phyloP scores from a whole-genome alignment of 2,888 invertebrate species.

The Drosophila anceps region DNA sequence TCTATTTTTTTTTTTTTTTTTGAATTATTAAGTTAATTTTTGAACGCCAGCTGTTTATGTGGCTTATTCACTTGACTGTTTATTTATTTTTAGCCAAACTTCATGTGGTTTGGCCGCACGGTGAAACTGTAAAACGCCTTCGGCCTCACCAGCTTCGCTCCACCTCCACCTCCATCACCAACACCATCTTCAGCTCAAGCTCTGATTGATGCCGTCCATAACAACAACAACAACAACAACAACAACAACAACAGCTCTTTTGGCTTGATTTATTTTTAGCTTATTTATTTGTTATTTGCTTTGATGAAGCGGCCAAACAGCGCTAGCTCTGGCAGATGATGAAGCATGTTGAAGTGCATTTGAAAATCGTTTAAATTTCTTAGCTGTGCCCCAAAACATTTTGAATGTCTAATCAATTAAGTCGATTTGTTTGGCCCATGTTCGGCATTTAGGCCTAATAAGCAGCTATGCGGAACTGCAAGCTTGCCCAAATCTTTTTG shows the following conservation, averaged over 20 bases:
- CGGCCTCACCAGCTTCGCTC: conserved; percentile 48
- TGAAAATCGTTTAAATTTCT: conserved; percentile 49
- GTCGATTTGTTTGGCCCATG: conserved; percentile 53
- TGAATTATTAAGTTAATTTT: conserved; percentile 53
- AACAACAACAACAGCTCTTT: conserved; percentile 42
- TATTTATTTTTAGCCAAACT: conserved; percentile 65
- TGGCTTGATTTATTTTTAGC: conserved; percentile 75
- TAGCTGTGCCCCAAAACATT: conserved; percentile 29
- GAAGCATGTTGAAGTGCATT: conserved; percentile 65
- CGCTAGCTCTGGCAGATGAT: conserved; percentile 31
- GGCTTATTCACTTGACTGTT: conserved; percentile 68
- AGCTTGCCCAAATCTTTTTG: conserved; percentile 72
- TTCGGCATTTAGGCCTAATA: conserved; percentile 73
- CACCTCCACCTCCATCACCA: conserved; percentile 18
- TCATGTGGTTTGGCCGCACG: conserved; percentile 29
- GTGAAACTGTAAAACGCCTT: conserved; percentile 75
- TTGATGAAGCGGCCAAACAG: conserved; percentile 57
- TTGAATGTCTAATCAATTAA: conserved; percentile 71
- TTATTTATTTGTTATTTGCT: conserved; percentile 60
- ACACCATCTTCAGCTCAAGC: conserved; percentile 30
- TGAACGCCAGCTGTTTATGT: conserved; percentile 45
- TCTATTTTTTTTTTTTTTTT: conserved; percentile 22
- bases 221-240: conserved; percentile 41
- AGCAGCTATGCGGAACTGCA: conserved; percentile 76
- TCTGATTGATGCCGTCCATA: conserved; percentile 78